A percentile compares a stretch with the other conserved stretches of the same genome.
Conservation (phyloP, 1,140 invertebrate genomes). For the Drepana arcuata region DNA sequence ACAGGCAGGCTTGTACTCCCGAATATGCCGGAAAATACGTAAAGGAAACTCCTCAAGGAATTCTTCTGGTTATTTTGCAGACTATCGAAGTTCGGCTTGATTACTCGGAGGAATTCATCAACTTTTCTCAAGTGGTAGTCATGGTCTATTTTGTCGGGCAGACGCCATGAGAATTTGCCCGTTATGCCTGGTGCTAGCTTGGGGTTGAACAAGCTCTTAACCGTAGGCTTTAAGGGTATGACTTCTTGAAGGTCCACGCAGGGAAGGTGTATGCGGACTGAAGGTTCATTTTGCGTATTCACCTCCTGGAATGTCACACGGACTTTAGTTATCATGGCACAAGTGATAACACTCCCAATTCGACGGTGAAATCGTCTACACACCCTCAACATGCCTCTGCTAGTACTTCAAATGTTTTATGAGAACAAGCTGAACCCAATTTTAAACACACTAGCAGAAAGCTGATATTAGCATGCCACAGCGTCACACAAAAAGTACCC, state of each 20-base stretch:
- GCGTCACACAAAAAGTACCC: too few species aligned
- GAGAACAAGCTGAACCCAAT: constrained; percentile 17
- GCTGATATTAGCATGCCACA: too few species aligned
- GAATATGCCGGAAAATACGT: constrained; percentile 69
- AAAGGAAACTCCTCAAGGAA: constrained; percentile 69
- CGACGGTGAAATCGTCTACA: too few species aligned
- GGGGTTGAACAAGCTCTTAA: constrained; percentile 29
- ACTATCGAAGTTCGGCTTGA: constrained; percentile 28
- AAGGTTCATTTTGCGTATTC: constrained; percentile 19
- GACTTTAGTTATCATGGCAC: constrained; percentile 1
- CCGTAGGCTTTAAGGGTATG: constrained; percentile 26
- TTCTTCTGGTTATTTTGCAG: constrained; percentile 41
- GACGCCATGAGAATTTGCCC: constrained; percentile 32
- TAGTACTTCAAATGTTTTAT: constrained; percentile 3
- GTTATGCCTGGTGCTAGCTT: constrained; percentile 20
- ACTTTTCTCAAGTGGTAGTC: constrained; percentile 35
- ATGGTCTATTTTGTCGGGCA: constrained; percentile 41
- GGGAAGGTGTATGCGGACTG: constrained; percentile 35
- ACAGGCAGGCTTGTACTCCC: constrained; percentile 52
- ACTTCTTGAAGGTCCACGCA: constrained; percentile 38
- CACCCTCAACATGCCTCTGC: too few species aligned
- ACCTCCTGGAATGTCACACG: constrained; percentile 36
- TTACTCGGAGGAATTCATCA: constrained; percentile 30
- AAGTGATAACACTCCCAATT: too few species aligned
- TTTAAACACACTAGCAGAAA: too few species aligned